Base-by-base conservation (phyloP, 1,140 invertebrate genomes). In the Drosophila persimilis region DNA sequence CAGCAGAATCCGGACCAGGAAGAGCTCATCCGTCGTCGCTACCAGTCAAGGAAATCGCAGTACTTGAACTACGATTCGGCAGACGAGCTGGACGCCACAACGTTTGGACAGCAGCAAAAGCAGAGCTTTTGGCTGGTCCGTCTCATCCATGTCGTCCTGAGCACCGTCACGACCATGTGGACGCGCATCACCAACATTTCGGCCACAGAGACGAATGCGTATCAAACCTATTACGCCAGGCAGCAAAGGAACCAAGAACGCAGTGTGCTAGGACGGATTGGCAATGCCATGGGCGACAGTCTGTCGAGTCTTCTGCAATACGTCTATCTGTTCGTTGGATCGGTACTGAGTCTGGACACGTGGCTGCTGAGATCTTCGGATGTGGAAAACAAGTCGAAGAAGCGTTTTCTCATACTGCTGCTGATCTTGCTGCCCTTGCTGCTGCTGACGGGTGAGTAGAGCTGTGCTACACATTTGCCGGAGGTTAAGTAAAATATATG, bases 341-440 rank as follows among this genome's bases (percentile, higher is more conserved):
- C 83, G 17, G 70, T 93, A 7, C 90, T 93, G 66, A 88, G 91
- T 56, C 63, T 92, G 75, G 93, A 93, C 69, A 93, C 92, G 5
- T 93, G 92, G 91, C 48, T 93, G 53, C 58, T 93, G 48, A 80
- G 77, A 51, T 91, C 90, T 15, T 73, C 66, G 6, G 77, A 73
- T 51, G 61, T 78, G 17, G 79, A 90, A 13, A 84, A 81, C 58
- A 80, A 83, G 39, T 71, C 78, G 3, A 90, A 88, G 52, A 92
- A 92, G 59, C 83, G 91, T 57, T 90, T 91, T 58, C 61, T 91
- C 6, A 58, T 91, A n/a, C 41, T 90, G 2, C 39, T 91, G n/a
- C 76, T 93, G n/a, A 79, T 92, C 45, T 41, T 93, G 43, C 31
- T 93, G 56, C 92, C 92, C 3, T 73, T 93, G 46, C 67, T 93